Evolutionary conservation across 2,888 invertebrate species (phyloP).

Genomic region (Tachina grossa): DNA sequence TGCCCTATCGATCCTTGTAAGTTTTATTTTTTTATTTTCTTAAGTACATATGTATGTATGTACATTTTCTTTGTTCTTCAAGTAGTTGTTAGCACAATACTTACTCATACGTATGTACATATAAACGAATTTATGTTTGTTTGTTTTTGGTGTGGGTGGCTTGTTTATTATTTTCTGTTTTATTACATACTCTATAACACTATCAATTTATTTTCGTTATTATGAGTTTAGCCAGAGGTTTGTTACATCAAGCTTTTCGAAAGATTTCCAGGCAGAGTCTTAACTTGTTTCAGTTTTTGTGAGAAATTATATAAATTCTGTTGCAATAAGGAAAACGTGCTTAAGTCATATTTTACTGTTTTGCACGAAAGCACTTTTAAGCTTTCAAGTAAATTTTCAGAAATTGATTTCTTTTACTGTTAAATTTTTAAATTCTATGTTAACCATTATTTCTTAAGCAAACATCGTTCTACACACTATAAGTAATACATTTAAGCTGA

Average conservation of each 20-base stretch:
- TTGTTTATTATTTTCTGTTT: neutral
- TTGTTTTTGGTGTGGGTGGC: constrained; percentile 17
- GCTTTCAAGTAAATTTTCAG: no score
- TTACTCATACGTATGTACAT: neutral
- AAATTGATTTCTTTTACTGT: no score
- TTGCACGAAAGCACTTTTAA: no score
- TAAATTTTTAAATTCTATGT: no score
- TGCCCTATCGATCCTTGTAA: constrained; percentile 39
- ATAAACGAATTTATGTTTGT: constrained; percentile 5
- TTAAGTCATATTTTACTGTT: no score
- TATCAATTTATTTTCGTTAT: neutral
- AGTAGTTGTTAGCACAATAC: neutral
- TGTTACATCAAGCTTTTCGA: neutral
- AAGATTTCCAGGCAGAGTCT: neutral
- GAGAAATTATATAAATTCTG: no score
- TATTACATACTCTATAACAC: neutral
- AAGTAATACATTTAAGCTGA: no score
- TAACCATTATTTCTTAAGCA: no score
- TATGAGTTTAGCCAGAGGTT: neutral
- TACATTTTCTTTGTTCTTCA: neutral
- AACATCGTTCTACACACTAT: no score
- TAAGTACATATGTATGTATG: neutral
- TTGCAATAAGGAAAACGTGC: no score
- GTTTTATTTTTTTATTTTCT: constrained; percentile 15
- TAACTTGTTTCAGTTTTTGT: no score